Percentiles rank a stretch among this genome's conserved stretches.
These are phyloP conservation scores for Oscheius sp. DNA, from an alignment of 2,888 invertebrate genomes.

Conservation along the genomic window DNA sequence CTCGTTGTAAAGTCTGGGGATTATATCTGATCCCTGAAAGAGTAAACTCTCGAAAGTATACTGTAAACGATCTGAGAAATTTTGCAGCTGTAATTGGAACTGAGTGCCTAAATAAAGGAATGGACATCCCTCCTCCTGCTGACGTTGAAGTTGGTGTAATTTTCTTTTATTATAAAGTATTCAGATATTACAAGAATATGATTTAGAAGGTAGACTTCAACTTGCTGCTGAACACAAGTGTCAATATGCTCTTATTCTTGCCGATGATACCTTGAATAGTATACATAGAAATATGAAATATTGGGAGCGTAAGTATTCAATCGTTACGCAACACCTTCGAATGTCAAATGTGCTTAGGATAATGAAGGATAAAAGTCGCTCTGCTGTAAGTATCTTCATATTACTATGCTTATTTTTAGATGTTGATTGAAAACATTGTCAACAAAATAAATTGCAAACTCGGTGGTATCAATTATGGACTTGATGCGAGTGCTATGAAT, in stretches of 20 bases:
- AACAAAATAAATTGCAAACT: slow-evolving; percentile 54
- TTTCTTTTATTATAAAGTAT: too few species aligned
- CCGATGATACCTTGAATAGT: neutral
- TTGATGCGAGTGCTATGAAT: neutral
- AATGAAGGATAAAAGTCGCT: neutral
- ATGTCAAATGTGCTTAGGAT: neutral
- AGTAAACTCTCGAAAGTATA: too few species aligned
- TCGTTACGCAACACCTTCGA: neutral
- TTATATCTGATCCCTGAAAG: too few species aligned
- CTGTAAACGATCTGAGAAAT: too few species aligned
- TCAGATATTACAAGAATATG: neutral
- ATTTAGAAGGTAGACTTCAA: neutral
- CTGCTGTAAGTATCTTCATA: neutral
- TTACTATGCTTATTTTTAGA: neutral
- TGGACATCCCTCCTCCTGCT: neutral
- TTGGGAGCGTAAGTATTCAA: slow-evolving; percentile 33
- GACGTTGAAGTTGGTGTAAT: neutral
- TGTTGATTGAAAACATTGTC: slow-evolving; percentile 53
- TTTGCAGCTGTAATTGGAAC: too few species aligned
- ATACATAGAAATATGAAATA: neutral
- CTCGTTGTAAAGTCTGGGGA: too few species aligned
- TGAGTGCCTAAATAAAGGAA: too few species aligned
- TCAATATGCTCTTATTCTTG: neutral
- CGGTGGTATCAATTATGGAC: slow-evolving; percentile 55
- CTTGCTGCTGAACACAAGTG: neutral